Evolutionary conservation across 2,797 vertebrate species (phyloP), one percentile per base, ranked within the genome.

Genomic region (Melanogrammus aeglefinus): DNA sequence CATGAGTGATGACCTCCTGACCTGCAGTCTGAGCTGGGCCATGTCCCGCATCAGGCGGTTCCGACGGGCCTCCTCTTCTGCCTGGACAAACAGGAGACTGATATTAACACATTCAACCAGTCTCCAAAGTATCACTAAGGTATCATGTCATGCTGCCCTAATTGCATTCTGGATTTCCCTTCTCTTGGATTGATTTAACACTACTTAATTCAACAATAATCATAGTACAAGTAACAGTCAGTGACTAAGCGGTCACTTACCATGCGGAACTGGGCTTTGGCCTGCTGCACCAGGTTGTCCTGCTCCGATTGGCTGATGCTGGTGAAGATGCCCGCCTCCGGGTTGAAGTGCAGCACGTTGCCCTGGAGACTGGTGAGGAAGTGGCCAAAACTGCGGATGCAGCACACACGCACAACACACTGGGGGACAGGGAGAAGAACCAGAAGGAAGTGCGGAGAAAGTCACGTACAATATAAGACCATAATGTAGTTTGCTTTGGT

Each of bases 261-360:
- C 98, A 99, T 99, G 83, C 95, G 94, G 88, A 98, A 96, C 93
- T 99, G 98, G n/a, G 98, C 98, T 91, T 98, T 97, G 33, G 97
- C 97, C 88, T 98, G 97, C 86, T 97, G 97, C 80, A 96, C 86
- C 81, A 96, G 88, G 88, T 95, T 95, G 76, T 99, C 98, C 79
- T 96, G 95, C 77, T 98, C 96, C 0, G 96, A 91, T 86, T 97
- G 97, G 70, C 95, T 95, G 33, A 95, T 94, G 92, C 97, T 99
- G 93, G 97, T 96, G 89, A 99, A 99, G 92, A 99, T 98, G 29
- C 96, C 97, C 0, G 96, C 96, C 89, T 99, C 97, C 0, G 96
- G 91, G 90, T 96, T 99, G 93, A 96, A 99, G 90, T 99, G 97
- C 82, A 99, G 93, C 86, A 98, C 95, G 92, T 97, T 97, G 91